Percentiles rank a stretch among this genome's conserved stretches.
Conservation (phyloP, 1,140 invertebrate genomes). For the Drosophila varians region DNA sequence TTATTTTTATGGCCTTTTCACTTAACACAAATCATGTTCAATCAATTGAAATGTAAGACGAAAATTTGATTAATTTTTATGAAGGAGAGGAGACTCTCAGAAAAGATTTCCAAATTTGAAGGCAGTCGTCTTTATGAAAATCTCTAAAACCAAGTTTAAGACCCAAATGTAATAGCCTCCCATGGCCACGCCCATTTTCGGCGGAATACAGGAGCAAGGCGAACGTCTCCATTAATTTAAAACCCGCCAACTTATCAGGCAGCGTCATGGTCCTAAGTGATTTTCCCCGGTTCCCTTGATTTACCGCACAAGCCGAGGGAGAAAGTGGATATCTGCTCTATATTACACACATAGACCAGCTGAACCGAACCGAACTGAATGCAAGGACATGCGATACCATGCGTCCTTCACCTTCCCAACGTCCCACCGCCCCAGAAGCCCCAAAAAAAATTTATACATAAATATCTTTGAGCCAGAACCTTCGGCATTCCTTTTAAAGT, state of each 20-base stretch:
- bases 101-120: neutral
- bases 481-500: constrained; percentile 55
- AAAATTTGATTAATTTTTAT: neutral
- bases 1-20: neutral
- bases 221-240: constrained; percentile 73
- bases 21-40: constrained; percentile 44
- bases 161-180: constrained; percentile 21
- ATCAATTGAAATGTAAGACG: constrained; percentile 26
- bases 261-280: constrained; percentile 73
- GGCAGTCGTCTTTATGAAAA: too few relatives aligned
- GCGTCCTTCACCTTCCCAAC: constrained; percentile 47
- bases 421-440: constrained; percentile 3
- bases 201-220: constrained; percentile 23
- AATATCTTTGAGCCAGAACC: constrained; percentile 47
- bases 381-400: constrained; percentile 50
- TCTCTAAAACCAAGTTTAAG: constrained; percentile 1
- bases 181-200: constrained; percentile 10
- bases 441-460: constrained; percentile 45
- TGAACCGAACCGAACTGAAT: constrained; percentile 6
- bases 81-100: neutral
- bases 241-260: constrained; percentile 73
- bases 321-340: constrained; percentile 37
- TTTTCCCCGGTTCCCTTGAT: constrained; percentile 62
- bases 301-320: constrained; percentile 32
- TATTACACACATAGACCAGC: constrained; percentile 33